Conservation (phyloP, 2,113 vertebrate species). For the Felis chaus region DNA sequence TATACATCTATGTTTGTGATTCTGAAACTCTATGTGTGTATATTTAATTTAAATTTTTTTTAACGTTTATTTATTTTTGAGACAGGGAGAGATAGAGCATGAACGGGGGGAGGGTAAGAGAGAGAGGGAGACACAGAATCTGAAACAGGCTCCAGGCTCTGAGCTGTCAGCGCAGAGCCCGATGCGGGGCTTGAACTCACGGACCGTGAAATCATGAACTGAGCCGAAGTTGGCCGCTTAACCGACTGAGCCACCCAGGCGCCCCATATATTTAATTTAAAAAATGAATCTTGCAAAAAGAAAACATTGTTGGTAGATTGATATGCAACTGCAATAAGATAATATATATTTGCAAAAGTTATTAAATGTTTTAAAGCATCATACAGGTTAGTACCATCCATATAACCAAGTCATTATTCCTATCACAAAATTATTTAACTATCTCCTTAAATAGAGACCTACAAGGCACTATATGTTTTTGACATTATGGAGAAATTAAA, state of each 20-base stretch:
- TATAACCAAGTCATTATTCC: background rate
- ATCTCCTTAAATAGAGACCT: background rate
- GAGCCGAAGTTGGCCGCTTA: too few species aligned
- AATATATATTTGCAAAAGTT: background rate
- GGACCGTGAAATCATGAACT: too few species aligned
- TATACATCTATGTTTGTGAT: background rate
- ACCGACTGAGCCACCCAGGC: too few species aligned
- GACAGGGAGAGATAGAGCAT: too few species aligned
- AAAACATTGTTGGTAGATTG: background rate
- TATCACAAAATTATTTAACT: background rate
- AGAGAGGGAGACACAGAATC: too few species aligned
- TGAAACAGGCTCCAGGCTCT: too few species aligned
- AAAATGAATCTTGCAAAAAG: background rate
- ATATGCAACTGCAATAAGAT: background rate
- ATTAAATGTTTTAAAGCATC: background rate
- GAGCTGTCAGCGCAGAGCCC: too few species aligned
- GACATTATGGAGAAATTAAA: background rate
- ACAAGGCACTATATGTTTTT: background rate
- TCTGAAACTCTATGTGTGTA: background rate
- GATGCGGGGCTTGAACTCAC: too few species aligned
- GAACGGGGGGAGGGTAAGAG: too few species aligned
- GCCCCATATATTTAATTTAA: background rate
- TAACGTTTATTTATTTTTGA: too few species aligned
- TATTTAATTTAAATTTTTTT: background rate
- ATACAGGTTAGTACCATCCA: background rate